These are phyloP conservation scores for Laspeyria flexula DNA, from an alignment of 2,888 invertebrate genomes.

Conservation along the genomic window DNA sequence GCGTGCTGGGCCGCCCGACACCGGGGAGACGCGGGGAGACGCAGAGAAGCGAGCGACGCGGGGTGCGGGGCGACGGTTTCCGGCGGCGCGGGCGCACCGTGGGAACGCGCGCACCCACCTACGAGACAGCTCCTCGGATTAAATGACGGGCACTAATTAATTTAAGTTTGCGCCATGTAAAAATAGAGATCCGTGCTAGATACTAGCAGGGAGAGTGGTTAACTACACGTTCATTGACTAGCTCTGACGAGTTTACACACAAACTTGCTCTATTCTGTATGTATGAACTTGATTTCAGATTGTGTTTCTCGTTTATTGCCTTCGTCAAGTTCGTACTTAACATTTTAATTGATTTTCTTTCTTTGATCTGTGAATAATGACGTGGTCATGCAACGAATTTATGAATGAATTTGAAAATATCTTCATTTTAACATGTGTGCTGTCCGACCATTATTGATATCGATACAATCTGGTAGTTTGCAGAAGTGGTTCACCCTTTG, in stretches of 20 bases:
- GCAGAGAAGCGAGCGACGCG: conserved; percentile 37
- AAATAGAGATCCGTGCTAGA: conserved; percentile 65
- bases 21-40: conserved; percentile 33
- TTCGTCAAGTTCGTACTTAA: conserved; percentile 20
- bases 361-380: background rate
- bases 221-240: conserved; percentile 31
- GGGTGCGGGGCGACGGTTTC: conserved; percentile 67
- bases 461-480: conserved; percentile 32
- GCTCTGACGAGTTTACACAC: conserved; percentile 25
- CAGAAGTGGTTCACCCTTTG: conserved; percentile 61
- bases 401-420: conserved; percentile 9
- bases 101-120: conserved; percentile 81
- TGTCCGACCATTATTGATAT: conserved; percentile 37
- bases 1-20: conserved; percentile 56
- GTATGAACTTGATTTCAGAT: conserved; percentile 35
- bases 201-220: conserved; percentile 44
- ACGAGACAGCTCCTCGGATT: conserved; percentile 75
- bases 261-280: conserved; percentile 32
- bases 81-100: conserved; percentile 81
- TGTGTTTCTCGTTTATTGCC: conserved; percentile 31
- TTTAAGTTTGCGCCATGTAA: conserved; percentile 72
- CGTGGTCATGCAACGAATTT: background rate
- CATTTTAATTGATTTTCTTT: conserved; percentile 21
- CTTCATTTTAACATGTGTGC: no score
- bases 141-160: conserved; percentile 82